These are phyloP conservation scores for Muscicapa comitata DNA, from an alignment of 2,797 vertebrate species.

Conservation along the genomic window DNA sequence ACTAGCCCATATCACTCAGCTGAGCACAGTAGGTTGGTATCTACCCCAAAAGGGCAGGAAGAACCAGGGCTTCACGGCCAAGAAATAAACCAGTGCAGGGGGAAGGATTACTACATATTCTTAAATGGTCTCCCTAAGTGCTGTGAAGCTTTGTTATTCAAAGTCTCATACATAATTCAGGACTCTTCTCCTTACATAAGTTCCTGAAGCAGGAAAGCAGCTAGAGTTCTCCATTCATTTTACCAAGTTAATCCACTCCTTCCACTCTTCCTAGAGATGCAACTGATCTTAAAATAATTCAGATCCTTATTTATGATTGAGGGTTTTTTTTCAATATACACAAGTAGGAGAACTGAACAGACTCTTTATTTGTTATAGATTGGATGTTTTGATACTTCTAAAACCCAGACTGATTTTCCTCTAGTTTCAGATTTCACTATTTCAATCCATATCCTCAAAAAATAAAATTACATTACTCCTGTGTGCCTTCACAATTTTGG, in stretches of 20 bases:
- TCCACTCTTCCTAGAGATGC: background rate
- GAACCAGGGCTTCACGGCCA: background rate
- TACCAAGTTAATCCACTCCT: background rate
- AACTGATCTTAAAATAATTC: background rate
- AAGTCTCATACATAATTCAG: slow-evolving; percentile 26
- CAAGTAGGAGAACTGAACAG: background rate
- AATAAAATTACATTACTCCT: background rate
- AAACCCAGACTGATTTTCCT: background rate
- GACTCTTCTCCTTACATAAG: background rate
- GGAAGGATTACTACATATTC: background rate
- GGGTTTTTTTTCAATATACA: background rate
- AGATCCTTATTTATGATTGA: background rate
- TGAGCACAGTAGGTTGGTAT: background rate
- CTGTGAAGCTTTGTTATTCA: slow-evolving; percentile 14
- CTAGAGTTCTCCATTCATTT: background rate
- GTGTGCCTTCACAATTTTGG: background rate
- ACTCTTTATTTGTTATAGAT: background rate
- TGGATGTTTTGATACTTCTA: background rate
- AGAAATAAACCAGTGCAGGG: background rate
- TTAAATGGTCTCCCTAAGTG: background rate
- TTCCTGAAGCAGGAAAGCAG: background rate
- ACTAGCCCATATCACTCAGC: background rate
- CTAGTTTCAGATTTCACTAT: background rate
- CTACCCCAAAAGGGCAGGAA: background rate
- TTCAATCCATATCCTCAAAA: background rate